A percentile compares a stretch with the other conserved stretches of the same genome.
phyloP scores from a whole-genome alignment of 2,888 invertebrate genomes.

The Drosophila engyochracea region DNA sequence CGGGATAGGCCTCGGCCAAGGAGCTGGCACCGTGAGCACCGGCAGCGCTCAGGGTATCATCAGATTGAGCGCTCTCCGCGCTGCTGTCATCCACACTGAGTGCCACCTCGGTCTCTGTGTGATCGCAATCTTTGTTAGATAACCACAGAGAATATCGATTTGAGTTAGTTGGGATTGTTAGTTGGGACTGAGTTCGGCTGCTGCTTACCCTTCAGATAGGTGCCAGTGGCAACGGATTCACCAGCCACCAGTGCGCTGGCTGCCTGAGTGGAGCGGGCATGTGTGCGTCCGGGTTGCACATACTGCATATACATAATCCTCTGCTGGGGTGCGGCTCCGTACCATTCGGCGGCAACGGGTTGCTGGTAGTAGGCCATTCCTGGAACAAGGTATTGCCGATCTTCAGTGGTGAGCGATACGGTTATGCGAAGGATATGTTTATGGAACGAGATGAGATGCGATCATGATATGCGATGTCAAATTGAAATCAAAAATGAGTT shows the following conservation, averaged over 20 bases:
- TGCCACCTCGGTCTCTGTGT: slow-evolving; percentile 80
- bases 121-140: slow-evolving; percentile 83
- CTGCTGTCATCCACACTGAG: slow-evolving; percentile 56
- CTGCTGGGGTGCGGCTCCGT: slow-evolving; percentile 70
- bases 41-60: slow-evolving; percentile 76
- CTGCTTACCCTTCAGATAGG: slow-evolving; percentile 83
- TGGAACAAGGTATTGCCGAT: slow-evolving; percentile 70
- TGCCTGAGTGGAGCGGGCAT: slow-evolving; percentile 82
- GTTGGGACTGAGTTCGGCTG: not conserved
- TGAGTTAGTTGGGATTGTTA: slow-evolving; percentile 36
- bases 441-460: slow-evolving; percentile 15
- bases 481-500: not conserved
- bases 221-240: slow-evolving; percentile 83
- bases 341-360: slow-evolving; percentile 82
- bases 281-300: slow-evolving; percentile 80
- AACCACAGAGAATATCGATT: slow-evolving; percentile 16
- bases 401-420: slow-evolving; percentile 50
- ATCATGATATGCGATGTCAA: not conserved
- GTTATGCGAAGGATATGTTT: slow-evolving; percentile 1
- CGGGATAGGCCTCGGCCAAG: slow-evolving; percentile 84
- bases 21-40: slow-evolving; percentile 81
- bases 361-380: slow-evolving; percentile 83
- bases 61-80: slow-evolving; percentile 67
- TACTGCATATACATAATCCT: slow-evolving; percentile 84
- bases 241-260: slow-evolving; percentile 85